phyloP scores from a whole-genome alignment of 2,113 vertebrate species.

The Otus sunia region DNA sequence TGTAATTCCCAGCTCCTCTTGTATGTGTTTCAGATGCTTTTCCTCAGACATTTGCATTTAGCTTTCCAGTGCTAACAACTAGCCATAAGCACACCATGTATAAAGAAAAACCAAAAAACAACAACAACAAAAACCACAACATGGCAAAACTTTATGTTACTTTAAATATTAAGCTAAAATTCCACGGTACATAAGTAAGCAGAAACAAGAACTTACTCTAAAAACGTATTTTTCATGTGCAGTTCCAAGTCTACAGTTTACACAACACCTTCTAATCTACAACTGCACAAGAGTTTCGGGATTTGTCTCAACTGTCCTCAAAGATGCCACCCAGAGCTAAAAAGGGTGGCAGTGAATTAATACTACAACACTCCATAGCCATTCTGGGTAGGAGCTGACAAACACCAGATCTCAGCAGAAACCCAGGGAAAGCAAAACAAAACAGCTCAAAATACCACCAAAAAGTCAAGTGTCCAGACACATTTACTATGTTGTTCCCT shows the following conservation, averaged over 20 bases:
- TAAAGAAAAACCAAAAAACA: background rate
- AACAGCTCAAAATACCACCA: background rate
- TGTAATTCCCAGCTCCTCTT: background rate
- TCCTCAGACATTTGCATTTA: background rate
- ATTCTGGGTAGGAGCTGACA: background rate
- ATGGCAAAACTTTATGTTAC: background rate
- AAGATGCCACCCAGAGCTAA: background rate
- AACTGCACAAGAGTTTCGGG: background rate
- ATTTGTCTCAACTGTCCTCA: background rate
- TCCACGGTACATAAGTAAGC: background rate
- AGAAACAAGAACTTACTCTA: background rate
- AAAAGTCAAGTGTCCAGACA: background rate
- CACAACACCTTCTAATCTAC: background rate
- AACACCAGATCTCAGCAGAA: background rate
- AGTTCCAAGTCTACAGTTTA: background rate
- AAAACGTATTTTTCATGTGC: background rate
- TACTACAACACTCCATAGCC: background rate
- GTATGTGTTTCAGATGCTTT: background rate
- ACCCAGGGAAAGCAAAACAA: background rate
- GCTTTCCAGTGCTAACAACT: background rate
- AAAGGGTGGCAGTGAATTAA: background rate
- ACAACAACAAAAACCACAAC: background rate
- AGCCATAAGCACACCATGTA: background rate
- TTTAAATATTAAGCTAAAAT: background rate
- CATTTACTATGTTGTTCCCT: rapidly evolving